Conservation (phyloP, 1,140 invertebrate genomes). For the Brachionus sp. region DNA sequence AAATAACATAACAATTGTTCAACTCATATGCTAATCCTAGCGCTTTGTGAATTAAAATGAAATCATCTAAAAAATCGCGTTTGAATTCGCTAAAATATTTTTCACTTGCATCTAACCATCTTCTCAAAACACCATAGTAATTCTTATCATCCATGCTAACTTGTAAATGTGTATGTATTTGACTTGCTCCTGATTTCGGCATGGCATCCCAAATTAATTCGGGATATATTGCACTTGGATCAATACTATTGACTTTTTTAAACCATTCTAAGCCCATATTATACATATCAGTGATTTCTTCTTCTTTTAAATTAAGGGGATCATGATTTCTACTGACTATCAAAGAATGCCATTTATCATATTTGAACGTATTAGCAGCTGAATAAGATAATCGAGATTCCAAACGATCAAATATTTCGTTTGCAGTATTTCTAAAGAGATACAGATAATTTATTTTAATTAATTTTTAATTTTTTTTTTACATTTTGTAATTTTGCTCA, state of each 20-base stretch:
- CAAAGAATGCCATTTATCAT: slow-evolving; percentile 60
- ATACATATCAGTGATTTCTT: slow-evolving; percentile 57
- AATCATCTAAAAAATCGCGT: slow-evolving; percentile 57
- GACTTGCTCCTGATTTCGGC: slow-evolving; percentile 61
- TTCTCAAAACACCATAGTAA: slow-evolving; percentile 55
- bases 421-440: slow-evolving; percentile 11
- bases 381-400: slow-evolving; percentile 55
- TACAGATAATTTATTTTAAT: background rate
- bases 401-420: slow-evolving; percentile 51
- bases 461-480: background rate
- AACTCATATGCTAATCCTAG: slow-evolving; percentile 56
- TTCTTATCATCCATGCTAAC: slow-evolving; percentile 54
- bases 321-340: slow-evolving; percentile 59
- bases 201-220: slow-evolving; percentile 60
- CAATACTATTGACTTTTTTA: slow-evolving; percentile 48
- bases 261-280: slow-evolving; percentile 52
- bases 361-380: slow-evolving; percentile 62
- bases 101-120: background rate
- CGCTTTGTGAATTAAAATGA: slow-evolving; percentile 56
- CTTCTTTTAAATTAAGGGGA: slow-evolving; percentile 56
- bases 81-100: background rate
- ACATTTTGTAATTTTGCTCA: slow-evolving; percentile 28
- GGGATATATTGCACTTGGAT: slow-evolving; percentile 52
- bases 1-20: slow-evolving; percentile 55
- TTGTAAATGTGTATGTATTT: slow-evolving; percentile 63